Conservation (phyloP, 2,888 invertebrate species). For the Branchinecta sandiegonensis region DNA sequence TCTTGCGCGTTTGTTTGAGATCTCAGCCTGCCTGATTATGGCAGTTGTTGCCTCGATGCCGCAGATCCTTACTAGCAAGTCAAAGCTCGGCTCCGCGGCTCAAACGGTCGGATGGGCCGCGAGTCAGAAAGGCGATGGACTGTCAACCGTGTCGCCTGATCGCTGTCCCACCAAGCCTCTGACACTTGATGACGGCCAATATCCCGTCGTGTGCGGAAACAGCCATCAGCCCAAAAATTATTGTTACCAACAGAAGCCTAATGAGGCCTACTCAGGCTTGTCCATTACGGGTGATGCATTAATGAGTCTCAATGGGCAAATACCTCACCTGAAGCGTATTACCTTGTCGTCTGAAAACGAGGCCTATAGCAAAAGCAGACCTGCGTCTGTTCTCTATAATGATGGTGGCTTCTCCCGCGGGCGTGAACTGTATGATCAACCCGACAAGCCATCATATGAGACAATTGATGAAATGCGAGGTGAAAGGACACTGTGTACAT, state of each 20-base stretch:
- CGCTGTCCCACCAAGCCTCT: slow-evolving; percentile 20
- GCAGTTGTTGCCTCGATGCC: slow-evolving; percentile 69
- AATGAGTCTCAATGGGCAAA: neutral
- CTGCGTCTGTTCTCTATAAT: neutral
- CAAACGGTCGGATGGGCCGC: neutral
- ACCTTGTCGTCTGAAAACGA: neutral
- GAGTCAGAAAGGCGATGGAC: slow-evolving; percentile 12
- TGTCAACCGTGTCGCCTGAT: slow-evolving; percentile 20
- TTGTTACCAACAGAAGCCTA: slow-evolving; percentile 20
- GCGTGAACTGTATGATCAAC: neutral
- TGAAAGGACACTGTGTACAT: neutral
- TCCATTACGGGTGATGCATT: slow-evolving; percentile 19
- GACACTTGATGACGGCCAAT: slow-evolving; percentile 19
- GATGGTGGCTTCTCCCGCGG: neutral
- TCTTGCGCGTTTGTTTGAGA: slow-evolving; percentile 65
- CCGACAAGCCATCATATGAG: slow-evolving; percentile 8
- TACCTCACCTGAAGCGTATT: slow-evolving; percentile 11
- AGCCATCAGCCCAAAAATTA: slow-evolving; percentile 20
- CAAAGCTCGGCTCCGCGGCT: slow-evolving; percentile 20
- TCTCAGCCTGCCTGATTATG: slow-evolving; percentile 67
- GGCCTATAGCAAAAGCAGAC: neutral
- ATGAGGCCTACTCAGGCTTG: slow-evolving; percentile 19
- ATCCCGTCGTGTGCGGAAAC: slow-evolving; percentile 18
- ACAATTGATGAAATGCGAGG: slow-evolving; percentile 15
- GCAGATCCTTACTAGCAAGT: slow-evolving; percentile 30